Evolutionary conservation across 2,888 invertebrate genomes (phyloP).

Genomic region (Malthinus flaveolus): DNA sequence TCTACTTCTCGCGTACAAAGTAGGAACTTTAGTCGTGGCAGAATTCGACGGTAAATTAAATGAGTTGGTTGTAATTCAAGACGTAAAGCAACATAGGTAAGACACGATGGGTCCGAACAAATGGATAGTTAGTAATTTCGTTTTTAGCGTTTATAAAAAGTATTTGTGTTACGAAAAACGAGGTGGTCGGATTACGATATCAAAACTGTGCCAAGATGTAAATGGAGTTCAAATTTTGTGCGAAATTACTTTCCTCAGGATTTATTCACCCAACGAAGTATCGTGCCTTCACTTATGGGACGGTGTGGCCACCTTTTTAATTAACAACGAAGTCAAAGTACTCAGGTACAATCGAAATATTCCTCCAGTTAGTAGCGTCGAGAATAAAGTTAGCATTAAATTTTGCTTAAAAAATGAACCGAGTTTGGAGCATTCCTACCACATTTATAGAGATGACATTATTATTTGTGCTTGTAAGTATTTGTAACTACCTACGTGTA

Average conservation of each 20-base stretch:
- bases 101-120: not conserved
- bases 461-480: slow-evolving; percentile 50
- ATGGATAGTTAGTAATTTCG: not conserved
- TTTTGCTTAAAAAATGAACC: slow-evolving; percentile 32
- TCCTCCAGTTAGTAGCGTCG: slow-evolving; percentile 38
- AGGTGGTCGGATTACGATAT: slow-evolving; percentile 48
- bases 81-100: slow-evolving; percentile 45
- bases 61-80: slow-evolving; percentile 36
- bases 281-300: slow-evolving; percentile 50
- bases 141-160: slow-evolving; percentile 47
- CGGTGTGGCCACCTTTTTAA: slow-evolving; percentile 48
- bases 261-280: slow-evolving; percentile 50
- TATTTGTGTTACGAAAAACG: slow-evolving; percentile 50
- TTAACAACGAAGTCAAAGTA: slow-evolving; percentile 48
- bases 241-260: slow-evolving; percentile 49
- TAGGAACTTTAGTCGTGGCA: slow-evolving; percentile 29
- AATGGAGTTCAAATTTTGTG: slow-evolving; percentile 39
- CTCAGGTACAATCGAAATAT: slow-evolving; percentile 44
- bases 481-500: not conserved
- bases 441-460: slow-evolving; percentile 47
- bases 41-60: slow-evolving; percentile 32
- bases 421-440: slow-evolving; percentile 38
- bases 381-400: slow-evolving; percentile 31
- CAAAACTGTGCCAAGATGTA: slow-evolving; percentile 39
- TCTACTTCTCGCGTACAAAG: slow-evolving; percentile 34